Percentiles rank a stretch among this genome's conserved stretches.
phyloP scores from a whole-genome alignment of 2,888 invertebrate species.

The Acleris literana region DNA sequence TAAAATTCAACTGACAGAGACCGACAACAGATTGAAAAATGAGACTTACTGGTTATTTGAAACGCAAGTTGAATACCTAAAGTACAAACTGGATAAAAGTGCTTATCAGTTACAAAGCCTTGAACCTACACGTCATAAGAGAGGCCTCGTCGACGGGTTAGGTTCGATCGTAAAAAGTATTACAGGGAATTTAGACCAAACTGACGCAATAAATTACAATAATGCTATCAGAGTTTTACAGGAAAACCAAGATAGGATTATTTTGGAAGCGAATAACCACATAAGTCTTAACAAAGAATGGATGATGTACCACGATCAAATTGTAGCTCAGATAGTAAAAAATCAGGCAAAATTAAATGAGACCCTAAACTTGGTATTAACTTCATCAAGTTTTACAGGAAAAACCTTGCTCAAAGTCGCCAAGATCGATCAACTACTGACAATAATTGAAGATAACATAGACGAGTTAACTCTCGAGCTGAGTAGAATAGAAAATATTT shows the following conservation, averaged over 20 bases:
- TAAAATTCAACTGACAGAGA: conserved; percentile 14
- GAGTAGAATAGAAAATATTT: conserved; percentile 21
- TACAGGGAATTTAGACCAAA: conserved; percentile 38
- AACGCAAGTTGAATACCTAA: conserved; percentile 24
- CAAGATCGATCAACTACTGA: background rate
- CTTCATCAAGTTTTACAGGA: background rate
- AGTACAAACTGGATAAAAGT: conserved; percentile 16
- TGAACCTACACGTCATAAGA: conserved; percentile 32
- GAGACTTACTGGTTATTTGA: conserved; percentile 21
- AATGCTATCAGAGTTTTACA: background rate
- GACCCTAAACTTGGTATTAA: background rate
- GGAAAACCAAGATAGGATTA: too few species aligned
- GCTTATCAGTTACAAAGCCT: conserved; percentile 28
- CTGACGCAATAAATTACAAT: conserved; percentile 12
- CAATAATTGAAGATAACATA: conserved; percentile 1
- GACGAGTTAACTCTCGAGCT: conserved; percentile 20
- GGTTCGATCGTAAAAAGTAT: conserved; percentile 38
- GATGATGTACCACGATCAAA: background rate
- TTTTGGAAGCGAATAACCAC: background rate
- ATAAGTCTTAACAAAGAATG: conserved; percentile 3
- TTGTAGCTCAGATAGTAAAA: background rate
- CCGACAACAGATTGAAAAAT: conserved; percentile 9
- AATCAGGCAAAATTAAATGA: background rate
- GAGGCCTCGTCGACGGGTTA: conserved; percentile 37
- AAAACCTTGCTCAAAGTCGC: background rate